Base-by-base conservation (phyloP, 2,888 invertebrate genomes). In the Tetranychus piercei region DNA sequence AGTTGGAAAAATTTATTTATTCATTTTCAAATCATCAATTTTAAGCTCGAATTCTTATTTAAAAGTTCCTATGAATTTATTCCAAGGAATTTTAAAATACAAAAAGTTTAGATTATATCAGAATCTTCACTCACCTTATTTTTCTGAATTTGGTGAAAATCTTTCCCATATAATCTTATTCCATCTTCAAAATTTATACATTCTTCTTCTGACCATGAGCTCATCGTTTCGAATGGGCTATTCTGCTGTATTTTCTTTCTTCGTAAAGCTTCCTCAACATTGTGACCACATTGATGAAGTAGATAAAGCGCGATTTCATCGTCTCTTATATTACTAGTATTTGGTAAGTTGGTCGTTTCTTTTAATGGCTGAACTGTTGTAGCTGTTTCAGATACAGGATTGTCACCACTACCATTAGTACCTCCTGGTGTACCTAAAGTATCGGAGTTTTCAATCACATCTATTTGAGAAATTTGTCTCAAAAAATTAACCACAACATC, bases 171-270 rank as follows among this genome's bases (percentile, higher is more conserved):
- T 76, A 88, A 88, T 81, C 93, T 88, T 9, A 99, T 87, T 66
- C 96, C 97, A 80, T 90, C 90, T 85, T 99, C 97, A 84, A 99
- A 99, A 82, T 93, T 92, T 75, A 91, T 87, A 83, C 94, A 94
- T 82, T 99, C 97, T 81, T 95, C 94, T 82, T 96, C 95, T 1
- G 94, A 94, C 95, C 96, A 97, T 3, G 91, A 85, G 80, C 90
- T 91, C 85, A 89, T 88, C 0, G 89, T 88, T 80, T 90, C 90
- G 1, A 71, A 76, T 9, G n/a, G 75, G 44, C 76, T 75, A 76
- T 76, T 76, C 7, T 88, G 87, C 78, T 89, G 88, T 81, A 91
- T 87, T 72, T 89, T 86, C 75, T 89, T 87, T 74, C 94, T 85
- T 76, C 94, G 84, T 74, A 94, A 82, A 0, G 95, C 95, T 84